A percentile compares a stretch with the other conserved stretches of the same genome.
Conservation (phyloP, 2,888 invertebrate genomes). For the Spicauda simplicius region DNA sequence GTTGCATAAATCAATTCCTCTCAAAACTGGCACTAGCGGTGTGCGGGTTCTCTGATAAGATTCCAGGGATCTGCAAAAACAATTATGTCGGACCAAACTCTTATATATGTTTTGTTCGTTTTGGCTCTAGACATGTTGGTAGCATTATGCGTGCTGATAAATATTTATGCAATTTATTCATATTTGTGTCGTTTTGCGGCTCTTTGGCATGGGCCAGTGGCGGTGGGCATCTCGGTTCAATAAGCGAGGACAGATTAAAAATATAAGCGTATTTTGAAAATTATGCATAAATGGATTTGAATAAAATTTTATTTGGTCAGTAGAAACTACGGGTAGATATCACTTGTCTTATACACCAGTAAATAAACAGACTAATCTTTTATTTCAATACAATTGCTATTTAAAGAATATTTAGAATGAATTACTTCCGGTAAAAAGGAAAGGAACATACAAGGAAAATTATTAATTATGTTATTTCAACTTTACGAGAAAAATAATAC, state of each 20-base stretch:
- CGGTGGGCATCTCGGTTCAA: not conserved
- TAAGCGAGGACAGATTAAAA: not conserved
- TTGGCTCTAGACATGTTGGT: slow-evolving; percentile 63
- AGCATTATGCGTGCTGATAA: slow-evolving; percentile 73
- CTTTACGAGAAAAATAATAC: not conserved
- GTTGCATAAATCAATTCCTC: slow-evolving; percentile 53
- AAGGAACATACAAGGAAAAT: too few relatives aligned
- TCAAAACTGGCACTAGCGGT: slow-evolving; percentile 76
- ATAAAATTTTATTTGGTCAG: not conserved
- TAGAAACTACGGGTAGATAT: too few relatives aligned
- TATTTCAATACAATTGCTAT: too few relatives aligned
- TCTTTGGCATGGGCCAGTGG: slow-evolving; percentile 8
- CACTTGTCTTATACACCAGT: too few relatives aligned
- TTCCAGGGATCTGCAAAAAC: slow-evolving; percentile 75
- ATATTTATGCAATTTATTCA: slow-evolving; percentile 82
- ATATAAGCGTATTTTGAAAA: not conserved
- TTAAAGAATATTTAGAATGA: too few relatives aligned
- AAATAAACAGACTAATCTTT: too few relatives aligned
- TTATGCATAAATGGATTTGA: not conserved
- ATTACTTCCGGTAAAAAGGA: too few relatives aligned
- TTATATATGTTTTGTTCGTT: slow-evolving; percentile 69
- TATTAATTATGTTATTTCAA: too few relatives aligned
- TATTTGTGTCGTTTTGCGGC: slow-evolving; percentile 52
- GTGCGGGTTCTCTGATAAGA: slow-evolving; percentile 63
- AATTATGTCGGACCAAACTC: slow-evolving; percentile 71